Evolutionary conservation across 53 echinoderm and acorn worm genomes (phyloP), one percentile per base, ranked within the genome.

Genomic region (Astropecten irregularis): DNA sequence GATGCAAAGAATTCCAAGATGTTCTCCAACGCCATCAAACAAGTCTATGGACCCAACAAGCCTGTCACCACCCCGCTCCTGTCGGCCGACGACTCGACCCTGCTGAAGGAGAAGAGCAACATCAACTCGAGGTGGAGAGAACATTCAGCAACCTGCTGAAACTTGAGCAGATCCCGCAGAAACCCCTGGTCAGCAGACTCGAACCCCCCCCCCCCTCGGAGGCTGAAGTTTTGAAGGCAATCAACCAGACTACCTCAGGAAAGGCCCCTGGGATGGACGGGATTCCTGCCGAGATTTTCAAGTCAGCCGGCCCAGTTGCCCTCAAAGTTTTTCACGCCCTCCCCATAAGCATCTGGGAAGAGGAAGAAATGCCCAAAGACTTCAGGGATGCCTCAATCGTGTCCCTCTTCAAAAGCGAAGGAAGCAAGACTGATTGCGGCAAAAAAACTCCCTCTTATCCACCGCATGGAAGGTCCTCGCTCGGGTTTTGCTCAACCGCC

Each of bases 341-440:
- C 46, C 54, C 36, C 21, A 34, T 37, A 21, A 76, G 76, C 57
- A 76, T 76, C 16, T 76, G 76, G 76, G 76, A 54, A 13, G 37
- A 54, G 15, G 38, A 76, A 35, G 56, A 54, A 4, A 30, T 76
- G 76, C 76, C 76, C 52, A 34, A 76, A 49, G 55, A 77, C 5
- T 77, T 77, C 47, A 55, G 59, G 61, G 77, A 76, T 40, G 76
- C 57, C 25, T 56, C 57, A 2, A 15, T 76, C 28, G 76, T 76
- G 28, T 76, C 76, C 37, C 35, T 76, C 3, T 76, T 35, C 21
- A 81, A 81, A 15, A 81, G 21, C 66, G 67, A 82, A 33, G 66
- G 49, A 3, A 67, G 50, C 83, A 82, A 82, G 34, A 20, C 83
- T 32, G 53, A 82, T 19, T 82, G 49, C 19, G 66, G 68, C 49